Conservation (phyloP, 2,888 invertebrate species). For the Prosapia bicincta region DNA sequence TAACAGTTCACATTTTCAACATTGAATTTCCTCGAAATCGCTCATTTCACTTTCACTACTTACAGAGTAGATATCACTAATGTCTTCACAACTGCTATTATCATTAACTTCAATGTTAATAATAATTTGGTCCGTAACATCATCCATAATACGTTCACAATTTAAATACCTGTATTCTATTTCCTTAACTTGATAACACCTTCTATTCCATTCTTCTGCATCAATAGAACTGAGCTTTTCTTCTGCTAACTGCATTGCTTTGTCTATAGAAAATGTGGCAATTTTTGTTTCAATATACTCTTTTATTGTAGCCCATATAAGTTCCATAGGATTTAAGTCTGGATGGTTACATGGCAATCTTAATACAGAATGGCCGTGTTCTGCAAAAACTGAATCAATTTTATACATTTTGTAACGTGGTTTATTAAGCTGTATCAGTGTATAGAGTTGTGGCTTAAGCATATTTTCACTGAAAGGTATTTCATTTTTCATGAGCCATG, state of each 20-base stretch:
- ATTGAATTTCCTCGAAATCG: no score
- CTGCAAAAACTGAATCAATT: not conserved
- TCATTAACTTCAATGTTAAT: no score
- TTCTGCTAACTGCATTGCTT: not conserved
- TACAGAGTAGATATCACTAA: no score
- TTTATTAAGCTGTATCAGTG: not conserved
- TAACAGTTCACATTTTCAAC: no score
- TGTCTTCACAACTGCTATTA: no score
- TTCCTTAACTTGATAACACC: not conserved
- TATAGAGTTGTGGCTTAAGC: not conserved
- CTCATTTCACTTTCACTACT: no score
- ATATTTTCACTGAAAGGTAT: not conserved
- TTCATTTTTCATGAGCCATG: not conserved
- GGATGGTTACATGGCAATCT: not conserved
- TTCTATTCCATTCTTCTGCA: not conserved
- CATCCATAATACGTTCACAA: no score
- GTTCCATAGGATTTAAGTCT: conserved; percentile 2
- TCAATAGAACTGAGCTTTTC: not conserved
- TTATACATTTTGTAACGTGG: not conserved
- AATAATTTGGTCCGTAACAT: no score
- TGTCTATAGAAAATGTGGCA: not conserved
- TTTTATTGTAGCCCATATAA: not conserved
- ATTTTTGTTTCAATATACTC: not conserved
- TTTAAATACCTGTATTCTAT: not conserved
- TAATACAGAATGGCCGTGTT: not conserved